Percentiles rank a stretch among this genome's conserved stretches.
Conservation (phyloP, 1,140 invertebrate genomes). For the Aporrectodea caliginosa region DNA sequence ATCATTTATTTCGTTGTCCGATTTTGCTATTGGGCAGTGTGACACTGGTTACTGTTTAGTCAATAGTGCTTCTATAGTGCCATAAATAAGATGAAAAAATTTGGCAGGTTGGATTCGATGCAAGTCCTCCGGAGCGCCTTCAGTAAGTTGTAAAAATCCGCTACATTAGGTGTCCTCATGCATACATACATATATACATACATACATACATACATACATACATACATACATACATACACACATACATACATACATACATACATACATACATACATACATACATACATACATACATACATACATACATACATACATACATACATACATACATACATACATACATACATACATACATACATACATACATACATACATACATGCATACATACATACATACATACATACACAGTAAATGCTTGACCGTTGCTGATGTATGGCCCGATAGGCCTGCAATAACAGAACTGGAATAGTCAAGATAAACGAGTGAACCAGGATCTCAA, state of each 20-base stretch:
- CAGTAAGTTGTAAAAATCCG: no score
- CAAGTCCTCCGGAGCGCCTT: no score
- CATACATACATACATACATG: neutral
- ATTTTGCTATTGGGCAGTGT: no score
- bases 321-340: neutral
- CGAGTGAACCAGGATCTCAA: no score
- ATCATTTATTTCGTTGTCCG: no score
- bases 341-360: neutral
- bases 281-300: neutral
- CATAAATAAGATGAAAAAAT: no score
- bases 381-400: neutral
- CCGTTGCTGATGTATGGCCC: no score
- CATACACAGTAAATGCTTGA: neutral
- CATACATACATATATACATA: neutral
- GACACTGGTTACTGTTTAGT: no score
- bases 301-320: neutral
- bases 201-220: neutral
- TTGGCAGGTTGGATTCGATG: no score
- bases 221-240: constrained; percentile 5
- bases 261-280: constrained; percentile 1
- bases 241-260: constrained; percentile 6
- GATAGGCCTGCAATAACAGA: no score
- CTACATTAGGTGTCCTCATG: neutral
- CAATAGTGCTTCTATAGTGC: no score
- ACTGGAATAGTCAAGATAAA: no score